Evolutionary conservation across 2,888 invertebrate genomes (phyloP), one percentile per base, ranked within the genome.

Genomic region (Euproctis similis): DNA sequence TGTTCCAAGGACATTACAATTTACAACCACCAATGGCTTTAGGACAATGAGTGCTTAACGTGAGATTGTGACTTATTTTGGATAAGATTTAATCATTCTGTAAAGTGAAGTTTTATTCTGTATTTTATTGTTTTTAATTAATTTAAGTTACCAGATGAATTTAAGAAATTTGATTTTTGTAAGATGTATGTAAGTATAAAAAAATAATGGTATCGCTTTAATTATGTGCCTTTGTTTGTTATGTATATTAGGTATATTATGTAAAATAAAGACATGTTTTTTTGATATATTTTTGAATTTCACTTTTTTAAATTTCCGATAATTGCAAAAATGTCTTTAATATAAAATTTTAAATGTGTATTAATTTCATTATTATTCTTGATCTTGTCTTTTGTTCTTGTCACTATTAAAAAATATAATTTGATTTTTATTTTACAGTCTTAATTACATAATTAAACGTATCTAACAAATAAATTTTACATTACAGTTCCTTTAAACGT

Each of bases 1-100:
- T 85, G 51, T 84, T 85, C 42, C 85, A 85, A 49, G 85, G 85
- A 54, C 85, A 85, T 53, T 82, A 82, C 35, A 81, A 75, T 43
- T 58, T 82, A 34, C 81, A 78, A 53, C 75, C 81, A 5, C 75
- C 84, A 1, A 66, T 85, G 26, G 85, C 84, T 23, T 63, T 85
- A 31, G 80, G 85, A 46, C 85, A 84, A 48, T 85, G 46, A 59
- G 50, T 48, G 34, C 40, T 29, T 26, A 11, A 22, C 5, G 23
- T 23, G 12, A 26, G 28, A 29, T 32, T 22, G 30, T 34, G 32
- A 30, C 14, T 24, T 25, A 24, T 25, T 23, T 17, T 9, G n/a
- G 20, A 26, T 12, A 24, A 5, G 24, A 4, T 20, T 26, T 18
- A 19, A 16, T 37, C n/a, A n/a, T n/a, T n/a, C n/a, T n/a, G n/a